Evolutionary conservation across 37 sponge, comb jelly and placozoan species (phyloP), one percentile per base, ranked within the genome.

Genomic region (Eunapius fragilis): DNA sequence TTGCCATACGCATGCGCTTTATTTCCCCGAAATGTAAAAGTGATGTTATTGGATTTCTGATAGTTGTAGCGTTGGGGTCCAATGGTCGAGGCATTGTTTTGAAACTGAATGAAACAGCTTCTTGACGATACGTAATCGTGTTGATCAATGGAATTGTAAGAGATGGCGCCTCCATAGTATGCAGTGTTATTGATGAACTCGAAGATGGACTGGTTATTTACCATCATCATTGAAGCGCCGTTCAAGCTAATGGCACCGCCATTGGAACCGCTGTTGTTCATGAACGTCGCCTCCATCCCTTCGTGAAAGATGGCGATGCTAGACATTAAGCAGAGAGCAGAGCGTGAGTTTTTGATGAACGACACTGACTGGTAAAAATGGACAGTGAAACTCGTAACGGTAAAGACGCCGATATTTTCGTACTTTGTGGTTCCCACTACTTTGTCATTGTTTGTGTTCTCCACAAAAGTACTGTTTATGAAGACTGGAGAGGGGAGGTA

Each of bases 81-180:
- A 37, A 74, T 41, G 13, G 72, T 37, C 10, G 28, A 30, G 80
- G 27, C 24, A 22, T 48, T 6, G n/a, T 25, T 36, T 25, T 35
- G 33, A 49, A 75, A 87, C 19, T 75, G 75, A 80, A 87, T 38
- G 75, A 87, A 87, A 41, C 87, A 87, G 50, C 69, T 81, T 37
- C 87, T 67, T 31, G 87, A 80, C 13, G 36, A 35, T 25, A 48
- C 67, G n/a, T 74, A 81, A 67, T 87, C 87, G 22, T 74, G 72
- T 23, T 68, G 30, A 67, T 81, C 87, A 25, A 74, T 31, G 11
- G 68, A 32, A n/a, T 75, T 9, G 12, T 17, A 33, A 67, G 74
- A 80, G 10, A 87, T 87, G 14, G 87, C 87, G 33, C 87, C 87
- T 24, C 87, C 87, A 35, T 80, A 68, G 25, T 37, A 1, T 6